Evolutionary conservation across 2,797 vertebrate genomes (phyloP), one percentile per base, ranked within the genome.

Genomic region (Neosilurus hyrtlii): DNA sequence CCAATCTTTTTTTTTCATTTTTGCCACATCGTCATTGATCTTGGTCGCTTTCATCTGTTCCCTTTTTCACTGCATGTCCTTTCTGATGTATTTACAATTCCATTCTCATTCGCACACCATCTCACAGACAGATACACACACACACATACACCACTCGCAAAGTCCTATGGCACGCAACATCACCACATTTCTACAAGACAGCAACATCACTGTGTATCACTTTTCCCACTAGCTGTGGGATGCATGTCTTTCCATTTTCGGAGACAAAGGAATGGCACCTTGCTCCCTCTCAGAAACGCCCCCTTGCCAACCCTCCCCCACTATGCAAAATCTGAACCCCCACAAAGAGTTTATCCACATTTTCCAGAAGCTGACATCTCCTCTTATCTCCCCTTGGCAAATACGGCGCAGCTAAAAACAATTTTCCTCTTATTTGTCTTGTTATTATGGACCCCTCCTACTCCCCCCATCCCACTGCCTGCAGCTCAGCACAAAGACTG

Each of bases 341-440:
- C 86, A 82, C 85, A 77, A 83, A 83, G 79, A 84, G 86, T 88
- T 92, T 93, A 93, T 93, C 91, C 91, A 88, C 90, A 88, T 92
- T 93, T 91, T 91, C 90, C 89, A 79, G 90, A 92, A 90, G 89
- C 91, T 91, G 92, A 93, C 92, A 92, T 93, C 93, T 92, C 88
- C 89, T 90, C 92, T 95, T 94, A 94, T 95, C 93, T 93, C 91
- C 86, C 89, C 89, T 89, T 92, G 91, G 91, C 93, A 94, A 94
- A 93, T 94, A 93, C 92, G 90, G 90, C 90, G 84, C 92, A 92
- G 91, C 91, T 93, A 93, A 94, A 93, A 93, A 92, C 91, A 93
- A 93, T 94, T 93, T 89, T 94, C 92, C 89, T 93, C 91, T 93
- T 92, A 94, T 94, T 92, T 89, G 89, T 89, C 82, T 85, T 87